A percentile compares a stretch with the other conserved stretches of the same genome.
These are phyloP conservation scores for Pterostichus madidus DNA, from an alignment of 2,888 invertebrate genomes.

Conservation along the genomic window DNA sequence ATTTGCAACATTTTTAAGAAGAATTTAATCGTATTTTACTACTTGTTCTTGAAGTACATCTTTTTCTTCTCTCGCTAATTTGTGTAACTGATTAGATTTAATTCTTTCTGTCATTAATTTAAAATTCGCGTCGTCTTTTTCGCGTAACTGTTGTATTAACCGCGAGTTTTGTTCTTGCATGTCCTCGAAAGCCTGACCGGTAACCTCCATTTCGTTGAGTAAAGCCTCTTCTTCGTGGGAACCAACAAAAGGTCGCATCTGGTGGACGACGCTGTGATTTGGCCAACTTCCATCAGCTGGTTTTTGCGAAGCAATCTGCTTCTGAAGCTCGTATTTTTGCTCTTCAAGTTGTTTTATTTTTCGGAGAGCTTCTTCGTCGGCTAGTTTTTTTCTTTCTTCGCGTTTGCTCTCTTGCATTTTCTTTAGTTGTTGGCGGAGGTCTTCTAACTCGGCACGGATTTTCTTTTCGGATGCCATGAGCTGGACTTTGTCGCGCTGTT, in stretches of 20 bases:
- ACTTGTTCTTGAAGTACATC: conserved; percentile 95
- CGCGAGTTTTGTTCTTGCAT: conserved; percentile 99
- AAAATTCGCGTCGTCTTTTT: conserved; percentile 99
- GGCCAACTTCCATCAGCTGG: conserved; percentile 81
- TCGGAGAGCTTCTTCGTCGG: conserved; percentile 95
- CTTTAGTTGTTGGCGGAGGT: conserved; percentile 90
- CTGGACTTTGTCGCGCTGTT: conserved; percentile 97
- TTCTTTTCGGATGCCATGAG: conserved; percentile 97
- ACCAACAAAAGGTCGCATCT: conserved; percentile 85
- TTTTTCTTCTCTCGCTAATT: conserved; percentile 95
- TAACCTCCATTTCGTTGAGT: conserved; percentile 99
- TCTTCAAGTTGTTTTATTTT: conserved; percentile 97
- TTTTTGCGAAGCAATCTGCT: conserved; percentile 92
- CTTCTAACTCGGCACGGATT: conserved; percentile 93
- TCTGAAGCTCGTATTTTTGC: conserved; percentile 93
- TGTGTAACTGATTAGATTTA: conserved; percentile 96
- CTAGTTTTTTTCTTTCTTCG: conserved; percentile 92
- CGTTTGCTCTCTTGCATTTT: conserved; percentile 91
- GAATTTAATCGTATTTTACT: conserved; percentile 68
- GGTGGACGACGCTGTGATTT: conserved; percentile 77
- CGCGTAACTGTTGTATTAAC: conserved; percentile 95
- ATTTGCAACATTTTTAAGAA: neutral
- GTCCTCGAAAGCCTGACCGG: conserved; percentile 99
- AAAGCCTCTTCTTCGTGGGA: conserved; percentile 97
- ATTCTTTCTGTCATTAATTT: conserved; percentile 98